phyloP scores from a whole-genome alignment of 2,888 invertebrate genomes.

The Apamea crenata region DNA sequence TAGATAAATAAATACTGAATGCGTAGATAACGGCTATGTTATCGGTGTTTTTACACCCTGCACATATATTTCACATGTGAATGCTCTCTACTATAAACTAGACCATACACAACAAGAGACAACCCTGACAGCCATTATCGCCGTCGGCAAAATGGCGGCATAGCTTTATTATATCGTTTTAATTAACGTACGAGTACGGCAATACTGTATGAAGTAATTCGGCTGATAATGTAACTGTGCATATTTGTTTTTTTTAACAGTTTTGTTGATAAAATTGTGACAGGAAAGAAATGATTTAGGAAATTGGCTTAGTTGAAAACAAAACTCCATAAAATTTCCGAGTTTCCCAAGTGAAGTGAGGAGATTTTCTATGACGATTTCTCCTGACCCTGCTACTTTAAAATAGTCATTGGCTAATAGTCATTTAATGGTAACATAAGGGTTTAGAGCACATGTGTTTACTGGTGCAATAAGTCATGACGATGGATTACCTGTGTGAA shows the following conservation, averaged over 20 bases:
- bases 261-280: neutral
- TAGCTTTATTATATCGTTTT: slow-evolving; percentile 59
- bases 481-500: too few relatives aligned
- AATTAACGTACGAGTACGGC: slow-evolving; percentile 54
- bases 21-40: neutral
- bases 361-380: neutral
- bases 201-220: slow-evolving; percentile 44
- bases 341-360: neutral
- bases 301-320: neutral
- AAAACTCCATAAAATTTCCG: neutral
- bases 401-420: too few relatives aligned
- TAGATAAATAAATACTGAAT: neutral
- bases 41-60: neutral
- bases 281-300: neutral
- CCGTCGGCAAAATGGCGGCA: slow-evolving; percentile 54
- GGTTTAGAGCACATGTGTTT: too few relatives aligned
- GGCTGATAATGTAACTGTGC: slow-evolving; percentile 34
- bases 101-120: neutral
- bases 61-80: neutral
- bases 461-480: too few relatives aligned
- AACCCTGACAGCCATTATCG: slow-evolving; percentile 47
- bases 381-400: neutral
- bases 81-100: neutral
- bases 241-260: neutral
- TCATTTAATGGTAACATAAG: too few relatives aligned